Evolutionary conservation across 2,888 invertebrate genomes (phyloP), one percentile per base, ranked within the genome.

Genomic region (Ethmia dodecea): DNA sequence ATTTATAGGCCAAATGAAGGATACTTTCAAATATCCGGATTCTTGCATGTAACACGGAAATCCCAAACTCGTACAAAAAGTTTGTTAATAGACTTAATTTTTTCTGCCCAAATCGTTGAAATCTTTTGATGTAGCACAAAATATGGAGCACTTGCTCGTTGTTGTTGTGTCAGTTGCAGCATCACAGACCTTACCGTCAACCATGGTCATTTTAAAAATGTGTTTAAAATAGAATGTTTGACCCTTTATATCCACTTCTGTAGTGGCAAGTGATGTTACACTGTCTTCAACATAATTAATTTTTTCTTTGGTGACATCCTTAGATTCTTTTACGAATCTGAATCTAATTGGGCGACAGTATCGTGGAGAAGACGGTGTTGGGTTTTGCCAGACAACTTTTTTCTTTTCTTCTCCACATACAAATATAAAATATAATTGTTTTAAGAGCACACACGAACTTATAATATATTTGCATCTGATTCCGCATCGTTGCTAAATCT

Each of bases 311-410:
- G 18, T 18, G 8, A 53, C 30, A 33, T 47, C 52, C 1, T 28
- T 38, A 8, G 30, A 42, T 35, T 55, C 52, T 31, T 55, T 44
- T 0, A 43, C 4, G 28, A 47, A 56, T 4, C 48, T 31, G n/a
- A 57, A 43, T 26, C 52, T 37, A 31, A 56, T 55, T 10, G 53
- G 52, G 4, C 55, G 47, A 33, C 52, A 56, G 39, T 37, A 59
- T 13, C 60, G 31, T 8, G 49, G 39, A 3, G 51, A 60, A 26
- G 50, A 56, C 1, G 54, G 48, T 3, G 42, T 43, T 31, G 47
- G 47, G 27, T 55, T 56, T 33, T 54, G 11, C 52, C 57, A 58
- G 30, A 55, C 2, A n/a, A 54, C 16, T 39, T 54, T 54, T 36
- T 41, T n/a, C n/a, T n/a, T n/a, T n/a, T n/a, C n/a, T n/a, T n/a